Evolutionary conservation across 2,888 invertebrate genomes (phyloP).

Genomic region (Pocota personata): DNA sequence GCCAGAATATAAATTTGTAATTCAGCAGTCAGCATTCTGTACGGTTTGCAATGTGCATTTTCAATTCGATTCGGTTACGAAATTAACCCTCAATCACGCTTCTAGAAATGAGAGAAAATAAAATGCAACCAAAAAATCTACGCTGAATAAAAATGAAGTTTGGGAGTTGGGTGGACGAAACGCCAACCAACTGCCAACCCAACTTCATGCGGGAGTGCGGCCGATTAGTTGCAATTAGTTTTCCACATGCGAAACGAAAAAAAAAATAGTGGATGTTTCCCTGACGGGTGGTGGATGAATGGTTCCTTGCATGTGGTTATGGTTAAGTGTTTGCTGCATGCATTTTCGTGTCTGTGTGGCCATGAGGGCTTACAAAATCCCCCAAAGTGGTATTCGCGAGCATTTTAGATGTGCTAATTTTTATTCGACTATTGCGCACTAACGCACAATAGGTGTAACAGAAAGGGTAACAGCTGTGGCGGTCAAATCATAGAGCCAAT

Average conservation of each 20-base stretch:
- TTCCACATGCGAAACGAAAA: slow-evolving; percentile 45
- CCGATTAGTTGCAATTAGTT: slow-evolving; percentile 74
- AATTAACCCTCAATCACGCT: slow-evolving; percentile 49
- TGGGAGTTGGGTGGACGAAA: background rate
- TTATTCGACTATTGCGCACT: background rate
- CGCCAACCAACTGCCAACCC: background rate
- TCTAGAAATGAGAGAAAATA: slow-evolving; percentile 34
- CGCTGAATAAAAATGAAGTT: slow-evolving; percentile 9
- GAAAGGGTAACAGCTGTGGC: background rate
- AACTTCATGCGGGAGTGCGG: slow-evolving; percentile 58
- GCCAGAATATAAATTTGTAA: slow-evolving; percentile 70
- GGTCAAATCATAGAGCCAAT: background rate
- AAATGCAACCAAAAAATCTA: slow-evolving; percentile 35
- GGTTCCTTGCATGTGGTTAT: background rate
- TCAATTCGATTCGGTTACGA: slow-evolving; percentile 70
- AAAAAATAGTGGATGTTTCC: slow-evolving; percentile 31
- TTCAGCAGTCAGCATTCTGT: slow-evolving; percentile 70
- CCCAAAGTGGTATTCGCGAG: slow-evolving; percentile 1
- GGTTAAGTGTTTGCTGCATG: background rate
- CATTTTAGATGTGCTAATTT: background rate
- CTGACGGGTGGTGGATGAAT: background rate
- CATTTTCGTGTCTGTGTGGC: background rate
- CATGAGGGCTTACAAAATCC: slow-evolving; percentile 3
- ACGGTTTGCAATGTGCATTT: slow-evolving; percentile 66
- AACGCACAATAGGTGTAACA: background rate